Evolutionary conservation across 1,140 invertebrate species (phyloP).

Genomic region (Thrips palmi): DNA sequence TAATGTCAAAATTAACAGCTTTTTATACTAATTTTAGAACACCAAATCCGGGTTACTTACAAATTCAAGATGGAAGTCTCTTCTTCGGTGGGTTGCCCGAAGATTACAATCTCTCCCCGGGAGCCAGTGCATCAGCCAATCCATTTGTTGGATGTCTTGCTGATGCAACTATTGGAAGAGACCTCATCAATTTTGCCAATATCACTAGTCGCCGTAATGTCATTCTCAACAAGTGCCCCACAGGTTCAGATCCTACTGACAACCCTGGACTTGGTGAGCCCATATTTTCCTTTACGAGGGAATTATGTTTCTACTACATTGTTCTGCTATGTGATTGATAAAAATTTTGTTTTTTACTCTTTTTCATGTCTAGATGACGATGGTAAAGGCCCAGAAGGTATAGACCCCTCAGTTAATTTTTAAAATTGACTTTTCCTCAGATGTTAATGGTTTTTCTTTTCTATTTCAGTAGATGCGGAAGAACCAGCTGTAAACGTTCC

Average conservation of each 20-base stretch:
- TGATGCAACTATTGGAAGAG: conserved; percentile 67
- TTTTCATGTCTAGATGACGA: not conserved
- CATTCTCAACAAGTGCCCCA: conserved; percentile 43
- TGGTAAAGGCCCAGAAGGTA: conserved; percentile 4
- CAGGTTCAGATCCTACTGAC: conserved; percentile 14
- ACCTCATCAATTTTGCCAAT: conserved; percentile 63
- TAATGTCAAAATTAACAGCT: conserved; percentile 4
- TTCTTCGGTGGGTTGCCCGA: conserved; percentile 72
- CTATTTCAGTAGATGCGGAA: no score
- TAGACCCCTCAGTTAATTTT: conserved; percentile 2
- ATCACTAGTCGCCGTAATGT: conserved; percentile 39
- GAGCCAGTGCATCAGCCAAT: conserved; percentile 22
- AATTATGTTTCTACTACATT: no score
- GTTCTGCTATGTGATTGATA: not conserved
- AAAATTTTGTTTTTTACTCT: not conserved
- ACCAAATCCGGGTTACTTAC: conserved; percentile 40
- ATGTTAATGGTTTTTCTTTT: no score
- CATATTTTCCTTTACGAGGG: no score
- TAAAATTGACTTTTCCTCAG: no score
- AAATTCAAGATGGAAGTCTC: conserved; percentile 42
- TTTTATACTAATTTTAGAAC: conserved; percentile 13
- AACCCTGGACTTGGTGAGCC: no score
- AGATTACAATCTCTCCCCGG: conserved; percentile 25
- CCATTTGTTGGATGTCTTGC: conserved; percentile 70
- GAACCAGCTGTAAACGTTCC: no score